phyloP scores from a whole-genome alignment of 2,797 vertebrate genomes.

The Clamator glandarius region DNA sequence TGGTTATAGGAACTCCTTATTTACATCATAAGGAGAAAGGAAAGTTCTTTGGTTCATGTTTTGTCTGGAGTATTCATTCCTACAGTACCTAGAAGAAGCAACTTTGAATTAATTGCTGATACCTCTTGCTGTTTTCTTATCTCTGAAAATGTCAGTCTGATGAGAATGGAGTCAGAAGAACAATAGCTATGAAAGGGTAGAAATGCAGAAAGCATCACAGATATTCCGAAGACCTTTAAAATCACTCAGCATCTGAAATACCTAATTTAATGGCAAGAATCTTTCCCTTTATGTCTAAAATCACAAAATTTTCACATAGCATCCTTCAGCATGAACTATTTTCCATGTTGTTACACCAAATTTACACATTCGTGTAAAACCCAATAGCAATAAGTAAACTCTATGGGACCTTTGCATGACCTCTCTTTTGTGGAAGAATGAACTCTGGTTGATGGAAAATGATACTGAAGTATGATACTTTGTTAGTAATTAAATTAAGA shows the following conservation, averaged over 20 bases:
- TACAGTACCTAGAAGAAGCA: not conserved
- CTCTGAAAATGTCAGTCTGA: not conserved
- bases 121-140: not conserved
- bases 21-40: not conserved
- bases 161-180: not conserved
- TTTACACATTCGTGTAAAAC: not conserved
- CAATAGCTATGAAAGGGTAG: not conserved
- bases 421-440: not conserved
- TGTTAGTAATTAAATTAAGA: not conserved
- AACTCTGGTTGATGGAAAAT: not conserved
- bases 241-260: not conserved
- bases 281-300: not conserved
- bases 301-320: rapidly evolving
- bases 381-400: not conserved
- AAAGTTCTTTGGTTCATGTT: not conserved
- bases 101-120: not conserved
- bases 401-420: rapidly evolving
- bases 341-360: not conserved
- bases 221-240: not conserved
- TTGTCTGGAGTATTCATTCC: not conserved
- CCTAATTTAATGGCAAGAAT: not conserved
- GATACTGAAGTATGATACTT: not conserved
- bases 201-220: not conserved
- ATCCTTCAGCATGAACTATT: not conserved
- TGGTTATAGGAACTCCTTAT: not conserved